Evolutionary conservation across 2,113 vertebrate genomes (phyloP).

Genomic region (Benitochromis conjunctus): DNA sequence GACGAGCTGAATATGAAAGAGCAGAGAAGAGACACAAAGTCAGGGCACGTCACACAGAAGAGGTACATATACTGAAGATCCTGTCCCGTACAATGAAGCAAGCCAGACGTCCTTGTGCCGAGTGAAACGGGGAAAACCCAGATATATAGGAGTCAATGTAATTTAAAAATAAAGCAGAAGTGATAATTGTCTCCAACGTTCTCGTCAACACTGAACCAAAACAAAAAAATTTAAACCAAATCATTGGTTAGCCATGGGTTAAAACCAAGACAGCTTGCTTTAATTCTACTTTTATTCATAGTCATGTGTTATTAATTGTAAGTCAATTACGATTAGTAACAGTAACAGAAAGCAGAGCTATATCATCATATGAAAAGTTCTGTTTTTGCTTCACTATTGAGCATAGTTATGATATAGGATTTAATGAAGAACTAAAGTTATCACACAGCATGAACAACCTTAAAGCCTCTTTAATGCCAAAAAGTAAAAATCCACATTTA

Average conservation of each 20-base stretch:
- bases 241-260: too few relatives aligned
- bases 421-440: not conserved
- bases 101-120: not conserved
- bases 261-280: not conserved
- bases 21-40: not conserved
- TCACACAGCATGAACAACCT: not conserved
- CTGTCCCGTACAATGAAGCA: not conserved
- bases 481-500: too few relatives aligned
- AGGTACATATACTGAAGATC: not conserved
- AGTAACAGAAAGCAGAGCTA: not conserved
- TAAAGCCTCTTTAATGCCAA: not conserved
- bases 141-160: not conserved
- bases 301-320: not conserved
- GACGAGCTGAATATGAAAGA: not conserved
- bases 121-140: accelerated
- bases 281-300: not conserved
- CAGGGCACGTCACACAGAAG: not conserved
- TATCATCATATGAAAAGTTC: not conserved
- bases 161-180: not conserved
- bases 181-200: not conserved
- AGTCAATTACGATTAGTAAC: not conserved
- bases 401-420: not conserved
- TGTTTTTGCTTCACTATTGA: not conserved
- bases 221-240: not conserved
- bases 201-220: too few relatives aligned